These are phyloP conservation scores for Tyrophagus putrescentiae DNA, from an alignment of 1,140 invertebrate species.

Conservation along the genomic window DNA sequence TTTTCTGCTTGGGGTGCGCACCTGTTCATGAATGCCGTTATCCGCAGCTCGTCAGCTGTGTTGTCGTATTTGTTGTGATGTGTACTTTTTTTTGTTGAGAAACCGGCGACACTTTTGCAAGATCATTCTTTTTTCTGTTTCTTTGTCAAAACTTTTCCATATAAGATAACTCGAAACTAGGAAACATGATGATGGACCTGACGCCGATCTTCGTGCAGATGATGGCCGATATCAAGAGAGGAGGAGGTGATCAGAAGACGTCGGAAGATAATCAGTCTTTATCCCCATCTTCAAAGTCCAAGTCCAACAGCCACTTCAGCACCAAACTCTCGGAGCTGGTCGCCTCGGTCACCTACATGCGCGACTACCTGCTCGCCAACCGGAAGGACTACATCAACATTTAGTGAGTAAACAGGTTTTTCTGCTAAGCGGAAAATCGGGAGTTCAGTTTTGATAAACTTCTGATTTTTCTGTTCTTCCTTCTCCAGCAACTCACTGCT, in stretches of 20 bases:
- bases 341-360: conserved; percentile 56
- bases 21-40: too few species aligned
- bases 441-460: not conserved
- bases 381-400: conserved; percentile 71
- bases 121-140: not conserved
- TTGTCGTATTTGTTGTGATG: too few species aligned
- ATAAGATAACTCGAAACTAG: too few species aligned
- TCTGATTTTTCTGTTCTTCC: conserved; percentile 11
- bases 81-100: too few species aligned
- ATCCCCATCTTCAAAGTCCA: not conserved
- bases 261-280: not conserved
- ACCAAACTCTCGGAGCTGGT: conserved; percentile 21
- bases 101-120: not conserved
- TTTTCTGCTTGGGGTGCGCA: not conserved
- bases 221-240: not conserved
- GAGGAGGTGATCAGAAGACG: not conserved
- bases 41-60: too few species aligned
- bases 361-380: conserved; percentile 64
- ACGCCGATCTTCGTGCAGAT: not conserved
- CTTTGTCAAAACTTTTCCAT: not conserved
- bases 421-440: conserved; percentile 6
- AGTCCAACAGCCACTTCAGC: not conserved
- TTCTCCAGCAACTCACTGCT: conserved; percentile 36
- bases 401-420: conserved; percentile 33
- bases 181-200: not conserved